Evolutionary conservation across 2,888 invertebrate species (phyloP).

Genomic region (Amiota mariae): DNA sequence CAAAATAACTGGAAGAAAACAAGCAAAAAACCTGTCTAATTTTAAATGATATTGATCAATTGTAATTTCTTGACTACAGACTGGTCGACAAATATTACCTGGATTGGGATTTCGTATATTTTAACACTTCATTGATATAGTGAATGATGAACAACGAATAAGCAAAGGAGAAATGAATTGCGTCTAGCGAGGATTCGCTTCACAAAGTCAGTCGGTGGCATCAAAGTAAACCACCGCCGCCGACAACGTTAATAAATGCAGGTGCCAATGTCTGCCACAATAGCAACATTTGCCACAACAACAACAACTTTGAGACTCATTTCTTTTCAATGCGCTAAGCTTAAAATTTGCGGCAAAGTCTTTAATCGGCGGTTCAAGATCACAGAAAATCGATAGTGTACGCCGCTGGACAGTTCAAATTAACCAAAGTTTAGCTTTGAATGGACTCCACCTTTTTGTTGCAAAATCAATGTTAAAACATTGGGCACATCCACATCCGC

Average conservation of each 20-base stretch:
- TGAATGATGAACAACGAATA: neutral
- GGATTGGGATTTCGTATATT: conserved; percentile 8
- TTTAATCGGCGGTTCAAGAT: conserved; percentile 12
- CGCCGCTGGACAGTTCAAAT: neutral
- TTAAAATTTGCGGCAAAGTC: neutral
- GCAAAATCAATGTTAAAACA: neutral
- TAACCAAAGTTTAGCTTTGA: neutral
- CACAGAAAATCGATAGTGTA: conserved; percentile 18
- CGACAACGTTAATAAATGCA: conserved; percentile 17
- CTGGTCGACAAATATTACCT: no score
- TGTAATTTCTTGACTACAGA: no score
- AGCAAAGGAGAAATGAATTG: conserved; percentile 7
- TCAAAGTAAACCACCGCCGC: neutral
- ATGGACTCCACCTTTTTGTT: conserved; percentile 14
- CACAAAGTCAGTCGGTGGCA: neutral
- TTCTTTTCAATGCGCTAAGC: neutral
- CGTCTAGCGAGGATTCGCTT: neutral
- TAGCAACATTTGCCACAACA: neutral
- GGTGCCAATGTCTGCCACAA: conserved; percentile 22
- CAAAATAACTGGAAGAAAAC: no score
- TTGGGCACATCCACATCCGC: neutral
- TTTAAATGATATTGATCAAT: no score
- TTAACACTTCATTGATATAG: conserved; percentile 11
- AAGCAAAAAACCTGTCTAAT: no score
- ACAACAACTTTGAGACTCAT: neutral